Base-by-base conservation (phyloP, 2,797 vertebrate genomes). In the Tragopan temminckii region DNA sequence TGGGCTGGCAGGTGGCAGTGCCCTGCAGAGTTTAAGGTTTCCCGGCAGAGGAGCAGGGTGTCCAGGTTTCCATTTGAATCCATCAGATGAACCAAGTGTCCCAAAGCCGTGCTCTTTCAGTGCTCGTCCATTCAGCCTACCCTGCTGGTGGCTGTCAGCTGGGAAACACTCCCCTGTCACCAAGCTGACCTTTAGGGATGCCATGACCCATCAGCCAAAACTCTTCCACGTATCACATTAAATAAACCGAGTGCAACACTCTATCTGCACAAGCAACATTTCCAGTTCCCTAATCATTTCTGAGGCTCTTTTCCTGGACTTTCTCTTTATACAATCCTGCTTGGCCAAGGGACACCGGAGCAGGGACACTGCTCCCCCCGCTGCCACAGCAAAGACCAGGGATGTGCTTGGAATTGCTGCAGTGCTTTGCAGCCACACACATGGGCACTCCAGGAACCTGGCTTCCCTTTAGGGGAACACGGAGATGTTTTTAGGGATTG, bases 201-300 rank as follows among this genome's bases (percentile, higher is more conserved):
- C 31, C 23, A 6, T 25, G 38, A 64, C 25, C 63, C 72, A 48
- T 29, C 36, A 77, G 31, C 9, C 55, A 67, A n/a, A 89, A 31
- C 10, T 78, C 72, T 80, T 88, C 83, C 48, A 58, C 66, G 27
- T n/a, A 27, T 11, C 50, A 9, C 19, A 35, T 38, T 89, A 90
- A 77, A 38, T 24, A 42, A 89, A 64, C 10, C 0, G 15, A 59
- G 9, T 7, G 78, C 45, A 64, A 50, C 69, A 53, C 72, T 59
- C 59, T 72, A 23, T 27, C 82, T 85, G 62, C 4, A 4, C 5
- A 58, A 70, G 24, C 18, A 57, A n/a, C 0, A 2, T 68, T 93
- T 84, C 59, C 92, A 86, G 42, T 35, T 58, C 50, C 42, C 88
- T 58, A 75, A 61, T 91, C 74, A 75, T 21, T 88, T 68, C 53